Evolutionary conservation across 1,140 invertebrate species (phyloP).

Genomic region (Lamellibrachia luymesi): DNA sequence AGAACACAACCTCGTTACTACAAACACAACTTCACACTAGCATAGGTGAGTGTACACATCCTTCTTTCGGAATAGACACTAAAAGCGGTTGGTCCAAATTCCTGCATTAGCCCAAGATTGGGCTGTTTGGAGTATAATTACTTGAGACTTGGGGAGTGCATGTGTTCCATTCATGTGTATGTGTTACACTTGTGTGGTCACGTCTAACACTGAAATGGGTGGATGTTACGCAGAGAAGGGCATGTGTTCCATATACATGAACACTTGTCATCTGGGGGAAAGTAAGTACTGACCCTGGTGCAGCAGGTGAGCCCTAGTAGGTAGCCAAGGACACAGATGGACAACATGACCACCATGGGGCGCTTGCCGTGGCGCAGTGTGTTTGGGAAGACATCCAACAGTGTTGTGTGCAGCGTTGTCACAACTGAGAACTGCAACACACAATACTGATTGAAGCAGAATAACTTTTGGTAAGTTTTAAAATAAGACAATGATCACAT

Average conservation of each 20-base stretch:
- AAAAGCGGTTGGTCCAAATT: not conserved
- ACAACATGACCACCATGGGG: constrained; percentile 19
- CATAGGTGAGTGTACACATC: not conserved
- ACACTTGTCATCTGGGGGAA: not conserved
- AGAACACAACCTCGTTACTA: constrained; percentile 13
- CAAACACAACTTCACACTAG: not conserved
- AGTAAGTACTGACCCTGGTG: constrained; percentile 29
- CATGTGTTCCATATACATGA: not conserved
- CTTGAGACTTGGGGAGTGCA: no score
- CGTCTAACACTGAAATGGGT: no score
- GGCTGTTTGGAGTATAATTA: no score
- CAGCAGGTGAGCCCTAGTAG: constrained; percentile 30
- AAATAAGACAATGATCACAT: not conserved
- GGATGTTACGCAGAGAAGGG: no score
- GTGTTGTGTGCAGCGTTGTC: constrained; percentile 33
- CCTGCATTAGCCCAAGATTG: not conserved
- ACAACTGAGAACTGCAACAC: constrained; percentile 33
- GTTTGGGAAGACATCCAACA: constrained; percentile 32
- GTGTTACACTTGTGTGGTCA: no score
- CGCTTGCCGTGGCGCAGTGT: constrained; percentile 21
- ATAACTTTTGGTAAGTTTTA: not conserved
- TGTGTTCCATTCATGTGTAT: no score
- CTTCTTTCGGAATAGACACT: no score
- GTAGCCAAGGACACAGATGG: constrained; percentile 30
- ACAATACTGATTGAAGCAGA: not conserved